A percentile compares a stretch with the other conserved stretches of the same genome.
phyloP scores from a whole-genome alignment of 2,888 invertebrate species.

The Flexamia atlantica region DNA sequence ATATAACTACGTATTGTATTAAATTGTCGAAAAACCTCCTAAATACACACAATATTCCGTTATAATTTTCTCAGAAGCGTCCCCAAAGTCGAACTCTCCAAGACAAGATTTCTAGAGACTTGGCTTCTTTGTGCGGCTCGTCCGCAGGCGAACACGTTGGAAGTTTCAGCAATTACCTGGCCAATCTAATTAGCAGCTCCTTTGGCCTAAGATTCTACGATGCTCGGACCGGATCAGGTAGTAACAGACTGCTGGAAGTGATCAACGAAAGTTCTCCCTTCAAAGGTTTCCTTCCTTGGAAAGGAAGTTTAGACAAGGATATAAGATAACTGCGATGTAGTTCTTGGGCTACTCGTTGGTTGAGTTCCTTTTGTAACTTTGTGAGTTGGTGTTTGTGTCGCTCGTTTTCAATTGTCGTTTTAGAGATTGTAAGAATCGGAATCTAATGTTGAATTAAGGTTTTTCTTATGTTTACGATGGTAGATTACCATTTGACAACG shows the following conservation, averaged over 20 bases:
- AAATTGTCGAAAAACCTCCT: too few relatives aligned
- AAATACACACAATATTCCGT: too few relatives aligned
- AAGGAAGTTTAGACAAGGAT: not conserved
- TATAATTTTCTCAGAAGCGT: not conserved
- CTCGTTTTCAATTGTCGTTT: too few relatives aligned
- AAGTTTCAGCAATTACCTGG: constrained; percentile 41
- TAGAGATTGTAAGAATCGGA: too few relatives aligned
- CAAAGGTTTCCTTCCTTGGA: constrained; percentile 3
- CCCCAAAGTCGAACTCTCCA: not conserved
- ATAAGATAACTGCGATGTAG: too few relatives aligned
- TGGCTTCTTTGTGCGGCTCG: constrained; percentile 7
- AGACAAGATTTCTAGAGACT: not conserved
- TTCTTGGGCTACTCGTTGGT: too few relatives aligned
- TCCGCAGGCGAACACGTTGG: constrained; percentile 26
- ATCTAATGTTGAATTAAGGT: too few relatives aligned
- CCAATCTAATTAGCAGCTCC: constrained; percentile 36
- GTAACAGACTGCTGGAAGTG: not conserved
- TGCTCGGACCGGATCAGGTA: not conserved
- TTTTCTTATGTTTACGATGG: too few relatives aligned
- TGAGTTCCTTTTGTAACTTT: too few relatives aligned
- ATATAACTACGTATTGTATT: too few relatives aligned
- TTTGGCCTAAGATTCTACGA: constrained; percentile 27
- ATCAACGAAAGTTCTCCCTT: not conserved
- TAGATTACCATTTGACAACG: too few relatives aligned
- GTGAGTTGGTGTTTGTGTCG: too few relatives aligned